Evolutionary conservation across 2,797 vertebrate species (phyloP).

Genomic region (Anabas testudineus): DNA sequence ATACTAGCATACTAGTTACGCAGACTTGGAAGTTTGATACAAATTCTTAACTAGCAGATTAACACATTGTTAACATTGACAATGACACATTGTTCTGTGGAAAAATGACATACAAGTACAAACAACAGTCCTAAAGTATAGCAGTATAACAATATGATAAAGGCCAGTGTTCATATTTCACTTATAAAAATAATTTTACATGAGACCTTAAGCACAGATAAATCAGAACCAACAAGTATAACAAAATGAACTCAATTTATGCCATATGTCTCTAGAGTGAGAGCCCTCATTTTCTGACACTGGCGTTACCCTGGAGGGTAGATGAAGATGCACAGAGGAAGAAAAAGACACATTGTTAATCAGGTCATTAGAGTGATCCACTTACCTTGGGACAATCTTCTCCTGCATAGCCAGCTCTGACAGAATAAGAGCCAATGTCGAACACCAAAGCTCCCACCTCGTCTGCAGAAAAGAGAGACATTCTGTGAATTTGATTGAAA

Average conservation of each 20-base stretch:
- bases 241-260: constrained; percentile 68
- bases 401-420: constrained; percentile 97
- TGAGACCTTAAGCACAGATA: constrained; percentile 22
- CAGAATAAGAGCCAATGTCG: constrained; percentile 97
- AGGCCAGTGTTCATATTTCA: background rate
- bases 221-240: constrained; percentile 41
- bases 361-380: constrained; percentile 59
- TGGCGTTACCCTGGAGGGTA: constrained; percentile 41
- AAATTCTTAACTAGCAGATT: too few relatives aligned
- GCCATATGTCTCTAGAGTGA: constrained; percentile 60
- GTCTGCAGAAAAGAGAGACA: constrained; percentile 83
- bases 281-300: constrained; percentile 70
- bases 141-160: too few relatives aligned
- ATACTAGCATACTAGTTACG: too few relatives aligned
- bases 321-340: constrained; percentile 55
- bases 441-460: constrained; percentile 99
- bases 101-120: too few relatives aligned
- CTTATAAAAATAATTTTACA: constrained; percentile 23
- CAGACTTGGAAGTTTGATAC: too few relatives aligned
- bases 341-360: constrained; percentile 70
- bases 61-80: too few relatives aligned
- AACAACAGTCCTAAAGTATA: too few relatives aligned
- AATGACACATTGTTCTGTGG: too few relatives aligned
- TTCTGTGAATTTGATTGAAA: background rate
- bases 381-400: constrained; percentile 99